phyloP scores from a whole-genome alignment of 2,113 vertebrate species.

The Psittacus erithacus region DNA sequence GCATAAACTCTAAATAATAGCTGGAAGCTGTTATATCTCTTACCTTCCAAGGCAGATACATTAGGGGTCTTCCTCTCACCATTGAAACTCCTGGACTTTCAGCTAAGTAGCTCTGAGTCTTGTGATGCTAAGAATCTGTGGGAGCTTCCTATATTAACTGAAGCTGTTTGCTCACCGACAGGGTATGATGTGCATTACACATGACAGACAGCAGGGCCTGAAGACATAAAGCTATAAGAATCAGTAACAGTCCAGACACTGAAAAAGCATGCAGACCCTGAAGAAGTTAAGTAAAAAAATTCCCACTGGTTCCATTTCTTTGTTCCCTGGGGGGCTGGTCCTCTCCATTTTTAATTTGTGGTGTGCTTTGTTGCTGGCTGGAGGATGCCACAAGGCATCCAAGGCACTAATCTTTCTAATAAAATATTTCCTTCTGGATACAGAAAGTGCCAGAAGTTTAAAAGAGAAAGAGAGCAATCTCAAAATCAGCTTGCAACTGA shows the following conservation, averaged over 20 bases:
- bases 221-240: conserved; percentile 22
- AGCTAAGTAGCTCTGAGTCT: not conserved
- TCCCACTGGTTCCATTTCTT: conserved; percentile 19
- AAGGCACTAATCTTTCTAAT: conserved; percentile 37
- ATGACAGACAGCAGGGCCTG: conserved; percentile 33
- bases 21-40: not conserved
- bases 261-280: not conserved
- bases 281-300: not conserved
- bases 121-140: not conserved
- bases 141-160: not conserved
- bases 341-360: conserved; percentile 45
- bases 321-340: not conserved
- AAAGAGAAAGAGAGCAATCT: conserved; percentile 21
- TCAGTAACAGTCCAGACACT: not conserved
- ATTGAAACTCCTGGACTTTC: not conserved
- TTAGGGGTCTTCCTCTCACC: not conserved
- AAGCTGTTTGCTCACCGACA: not conserved
- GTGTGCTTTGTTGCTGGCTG: conserved; percentile 3
- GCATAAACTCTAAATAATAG: not conserved
- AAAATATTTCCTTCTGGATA: conserved; percentile 33
- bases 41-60: not conserved
- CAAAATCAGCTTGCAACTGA: conserved; percentile 22
- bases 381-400: not conserved
- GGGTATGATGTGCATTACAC: not conserved
- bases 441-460: not conserved